Evolutionary conservation across 2,797 vertebrate species (phyloP), one percentile per base, ranked within the genome.

Genomic region (Paedocypris micromegethes): DNA sequence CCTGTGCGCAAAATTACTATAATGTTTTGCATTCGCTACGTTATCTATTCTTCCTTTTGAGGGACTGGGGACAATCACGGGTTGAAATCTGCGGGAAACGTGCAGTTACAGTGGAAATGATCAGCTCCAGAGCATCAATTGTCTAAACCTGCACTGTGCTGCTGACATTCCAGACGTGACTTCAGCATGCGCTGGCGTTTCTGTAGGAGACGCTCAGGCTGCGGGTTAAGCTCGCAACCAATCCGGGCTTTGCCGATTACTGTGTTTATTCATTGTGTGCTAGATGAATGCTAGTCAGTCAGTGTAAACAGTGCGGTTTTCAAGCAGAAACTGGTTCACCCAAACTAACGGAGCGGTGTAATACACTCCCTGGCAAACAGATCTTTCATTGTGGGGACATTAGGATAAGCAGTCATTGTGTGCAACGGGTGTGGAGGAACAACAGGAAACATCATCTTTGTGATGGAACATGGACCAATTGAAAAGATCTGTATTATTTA

Each of bases 241-340:
- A n/a, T 42, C 48, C 40, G 48, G 53, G 58, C 37, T 54, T 44
- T 38, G 54, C 58, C 45, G 52, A 39, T 52, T 55, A 66, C 51
- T 54, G 49, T 53, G 66, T 42, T 44, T 67, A 4, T 48, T 43
- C 56, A 58, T 41, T 62, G 58, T 63, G 48, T 44, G 58, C 41
- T 49, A 52, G 48, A 23, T 52, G 57, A 46, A 52, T 59, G 48
- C 59, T 57, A 59, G 48, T 68, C 23, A 23, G 23, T 39, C 52
- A 59, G 56, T 68, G 56, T 59, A 48, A 41, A 52, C 56, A 9
- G 66, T 45, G 55, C 39, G 53, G 57, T 68, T 49, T 38, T 44
- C 4, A 52, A 52, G 63, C 37, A 70, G 55, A 44, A 62, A 68
- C 41, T 9, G 4, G 23, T 56, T 43, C 42, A 41, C 39, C 57